Conservation (phyloP, 2,113 vertebrate species). For the Heteronetta atricapilla region DNA sequence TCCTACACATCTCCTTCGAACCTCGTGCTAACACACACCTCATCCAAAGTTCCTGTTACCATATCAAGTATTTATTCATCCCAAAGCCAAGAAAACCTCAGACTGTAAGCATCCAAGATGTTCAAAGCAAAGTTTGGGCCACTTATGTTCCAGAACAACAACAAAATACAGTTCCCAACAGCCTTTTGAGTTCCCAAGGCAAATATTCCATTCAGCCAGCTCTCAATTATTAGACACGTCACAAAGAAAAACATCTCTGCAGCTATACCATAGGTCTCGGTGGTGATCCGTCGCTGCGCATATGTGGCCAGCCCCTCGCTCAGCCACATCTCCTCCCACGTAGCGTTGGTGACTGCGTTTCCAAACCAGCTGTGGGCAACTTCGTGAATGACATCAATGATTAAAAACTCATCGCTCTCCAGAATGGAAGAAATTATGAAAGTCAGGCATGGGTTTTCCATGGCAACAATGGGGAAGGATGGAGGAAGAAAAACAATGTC, state of each 20-base stretch:
- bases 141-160: not conserved
- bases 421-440: constrained; percentile 98
- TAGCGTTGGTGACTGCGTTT: constrained; percentile 95
- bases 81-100: not conserved
- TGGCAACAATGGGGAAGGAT: constrained; percentile 96
- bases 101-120: not conserved
- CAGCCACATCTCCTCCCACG: constrained; percentile 99
- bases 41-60: not conserved
- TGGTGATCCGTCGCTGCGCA: constrained; percentile 94
- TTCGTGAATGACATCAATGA: constrained; percentile 94
- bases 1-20: not conserved
- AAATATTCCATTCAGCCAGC: not conserved
- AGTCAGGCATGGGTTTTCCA: constrained; percentile 98
- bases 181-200: not conserved
- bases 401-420: constrained; percentile 95
- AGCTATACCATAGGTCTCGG: constrained; percentile 85
- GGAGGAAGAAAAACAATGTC: constrained; percentile 98
- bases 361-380: constrained; percentile 98
- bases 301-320: constrained; percentile 96
- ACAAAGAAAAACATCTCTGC: not conserved
- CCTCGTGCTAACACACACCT: not conserved
- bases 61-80: not conserved
- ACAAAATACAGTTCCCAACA: not conserved
- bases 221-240: fast-evolving
- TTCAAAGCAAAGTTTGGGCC: not conserved